Evolutionary conservation across 1,140 invertebrate species (phyloP).

Genomic region (Drosophila parvula): DNA sequence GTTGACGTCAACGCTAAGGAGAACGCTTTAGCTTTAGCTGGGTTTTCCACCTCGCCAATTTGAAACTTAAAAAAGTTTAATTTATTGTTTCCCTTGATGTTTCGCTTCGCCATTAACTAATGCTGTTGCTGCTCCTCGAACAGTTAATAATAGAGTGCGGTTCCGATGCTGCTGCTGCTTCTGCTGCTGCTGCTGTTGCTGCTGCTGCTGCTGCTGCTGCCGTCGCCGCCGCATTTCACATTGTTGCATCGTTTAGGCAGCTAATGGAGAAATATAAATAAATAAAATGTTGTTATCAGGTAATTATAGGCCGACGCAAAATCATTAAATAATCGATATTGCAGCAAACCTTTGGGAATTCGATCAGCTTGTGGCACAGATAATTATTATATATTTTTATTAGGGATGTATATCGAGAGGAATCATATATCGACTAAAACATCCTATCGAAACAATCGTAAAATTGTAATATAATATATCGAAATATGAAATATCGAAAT

Average conservation of each 20-base stretch:
- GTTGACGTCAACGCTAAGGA: conserved; percentile 2
- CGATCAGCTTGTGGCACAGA: conserved; percentile 1
- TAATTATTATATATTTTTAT: too few species aligned
- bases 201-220: conserved; percentile 32
- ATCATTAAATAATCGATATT: conserved; percentile 11
- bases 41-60: conserved; percentile 7
- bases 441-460: background rate
- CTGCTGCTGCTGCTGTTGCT: conserved; percentile 24
- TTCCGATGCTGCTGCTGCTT: conserved; percentile 17
- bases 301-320: background rate
- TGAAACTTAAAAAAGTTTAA: conserved; percentile 3
- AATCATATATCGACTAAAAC: too few species aligned
- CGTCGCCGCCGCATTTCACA: conserved; percentile 51
- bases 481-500: too few species aligned
- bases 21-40: conserved; percentile 3
- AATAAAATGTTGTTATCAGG: background rate
- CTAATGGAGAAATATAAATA: conserved; percentile 48
- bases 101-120: background rate
- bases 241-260: conserved; percentile 62
- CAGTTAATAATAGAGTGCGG: background rate
- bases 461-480: background rate
- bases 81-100: conserved; percentile 1
- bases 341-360: conserved; percentile 17
- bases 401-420: background rate
- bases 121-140: background rate